A percentile compares a stretch with the other conserved stretches of the same genome.
Evolutionary conservation across 2,888 invertebrate species (phyloP).

Genomic region (Euplexia lucipara): DNA sequence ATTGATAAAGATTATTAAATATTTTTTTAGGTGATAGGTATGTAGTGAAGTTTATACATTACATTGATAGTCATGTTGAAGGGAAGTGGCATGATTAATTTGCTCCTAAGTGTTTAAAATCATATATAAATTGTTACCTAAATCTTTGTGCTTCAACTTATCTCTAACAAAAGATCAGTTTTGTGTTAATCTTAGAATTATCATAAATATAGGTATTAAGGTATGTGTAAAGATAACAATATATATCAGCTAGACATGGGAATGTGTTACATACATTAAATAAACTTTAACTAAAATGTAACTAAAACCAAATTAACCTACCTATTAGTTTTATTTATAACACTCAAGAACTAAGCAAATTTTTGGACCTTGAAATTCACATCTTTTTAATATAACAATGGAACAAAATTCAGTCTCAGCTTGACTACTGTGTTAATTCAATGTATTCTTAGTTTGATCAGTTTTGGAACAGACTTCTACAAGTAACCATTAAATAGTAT

Average conservation of each 20-base stretch:
- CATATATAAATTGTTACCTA: no score
- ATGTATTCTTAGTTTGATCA: constrained; percentile 7
- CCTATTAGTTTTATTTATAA: background rate
- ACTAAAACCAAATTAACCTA: background rate
- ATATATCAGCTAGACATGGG: background rate
- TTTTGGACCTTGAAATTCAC: constrained; percentile 10
- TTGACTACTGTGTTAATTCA: background rate
- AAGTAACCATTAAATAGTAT: background rate
- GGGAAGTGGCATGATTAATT: no score
- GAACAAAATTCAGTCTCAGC: background rate
- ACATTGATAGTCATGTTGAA: no score
- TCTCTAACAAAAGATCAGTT: constrained; percentile 10
- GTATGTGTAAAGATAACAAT: background rate
- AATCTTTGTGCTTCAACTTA: background rate
- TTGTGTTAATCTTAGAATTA: constrained; percentile 2
- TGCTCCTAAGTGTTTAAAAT: no score
- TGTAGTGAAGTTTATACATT: no score
- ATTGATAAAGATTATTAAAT: no score
- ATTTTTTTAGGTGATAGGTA: no score
- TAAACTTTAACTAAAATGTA: background rate
- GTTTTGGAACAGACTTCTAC: background rate
- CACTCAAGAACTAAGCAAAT: background rate
- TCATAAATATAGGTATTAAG: background rate
- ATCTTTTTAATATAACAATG: constrained; percentile 13
- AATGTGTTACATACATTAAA: no score